Evolutionary conservation across 2,113 vertebrate genomes (phyloP), one percentile per base, ranked within the genome.

Genomic region (Amphiprion ocellaris): DNA sequence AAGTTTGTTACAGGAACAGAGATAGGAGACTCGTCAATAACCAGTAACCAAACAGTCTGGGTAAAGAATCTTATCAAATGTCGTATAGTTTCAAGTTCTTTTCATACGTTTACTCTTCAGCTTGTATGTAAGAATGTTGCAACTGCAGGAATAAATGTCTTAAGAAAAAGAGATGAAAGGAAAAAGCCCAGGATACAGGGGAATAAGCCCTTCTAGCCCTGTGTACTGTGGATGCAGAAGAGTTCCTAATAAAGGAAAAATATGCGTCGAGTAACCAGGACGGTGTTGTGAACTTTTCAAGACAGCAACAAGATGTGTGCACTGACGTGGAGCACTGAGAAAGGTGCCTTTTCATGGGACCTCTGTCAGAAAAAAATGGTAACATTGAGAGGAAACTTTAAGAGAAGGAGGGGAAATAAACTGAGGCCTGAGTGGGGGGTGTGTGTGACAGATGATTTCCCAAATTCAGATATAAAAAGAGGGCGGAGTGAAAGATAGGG

Each of bases 161-260:
- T 69, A 26, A 65, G 49, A 33, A 49, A 59, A 11, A 69, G 33
- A 54, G 15, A 71, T 46, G 66, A 28, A 73, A 54, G 33, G 39
- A 67, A 46, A 69, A 50, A 69, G 30, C 14, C 7, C 21, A 11
- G 30, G 55, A 77, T 39, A 67, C 2, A 2, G 37, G 59, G 54
- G 19, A 50, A 12, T 23, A 53, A 71, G 78, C 58, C 52, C 58
- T n/a, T 71, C 28, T 82, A 65, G 68, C 65, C 68, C 78, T 71
- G 69, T 74, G 63, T 30, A 14, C 49, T 74, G 72, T 72, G 21
- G 30, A 69, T 44, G 26, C 54, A 58, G 41, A 54, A 63, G 39
- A 86, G 69, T 44, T 79, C 84, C 84, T 81, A 83, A 88, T 85
- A 82, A 89, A 90, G 81, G 28, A 84, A 49, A 88, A 89, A 77